Base-by-base conservation (phyloP, 1,140 invertebrate genomes). In the Araneus ventricosus region DNA sequence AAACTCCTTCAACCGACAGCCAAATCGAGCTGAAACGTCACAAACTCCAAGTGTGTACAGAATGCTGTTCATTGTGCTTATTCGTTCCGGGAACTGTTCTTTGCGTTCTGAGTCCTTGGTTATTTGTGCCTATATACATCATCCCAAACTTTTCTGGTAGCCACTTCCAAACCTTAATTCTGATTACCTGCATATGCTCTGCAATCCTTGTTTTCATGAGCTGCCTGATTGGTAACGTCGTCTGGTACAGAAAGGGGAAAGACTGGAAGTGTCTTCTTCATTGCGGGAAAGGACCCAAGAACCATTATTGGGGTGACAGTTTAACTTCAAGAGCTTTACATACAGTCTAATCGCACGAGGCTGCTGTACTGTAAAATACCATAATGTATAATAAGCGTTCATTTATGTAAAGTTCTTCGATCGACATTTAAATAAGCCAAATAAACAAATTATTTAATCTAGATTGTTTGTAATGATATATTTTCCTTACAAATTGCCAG, bases 271-370 rank as follows among this genome's bases (percentile, higher is more conserved):
- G 94, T 67, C 82, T 86, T n/a, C 37, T 93, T n/a, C 94, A 94
- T 87, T 94, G 86, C 30, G 94, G 94, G 1, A 85, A 75, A 37
- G 94, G 94, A 90, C 94, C 91, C 17, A 79, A 61, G 27, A 79
- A 94, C 30, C 92, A 94, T 45, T 94, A 94, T 30, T 94, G 94
- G 94, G 94, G 94, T 7, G 91, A 93, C 63, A 88, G 67, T 79
- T 41, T 93, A 17, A 75, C 91, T 20, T 87, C 91, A 30, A 91
- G 61, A 70, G 34, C 41, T 24, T 37, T 88, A 27, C 84, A 93
- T 4, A 93, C 82, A 8, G 91, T 93, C n/a, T 93, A 88, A 79
- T 41, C 22, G 24, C 2, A n/a, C 27, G 30, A 84, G 30, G 37
- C 30, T 22, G 30, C 17, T 20, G 14, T 17, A 75, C 34, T 75